phyloP scores from a whole-genome alignment of 2,888 invertebrate genomes.

The Mycalesis mineus region DNA sequence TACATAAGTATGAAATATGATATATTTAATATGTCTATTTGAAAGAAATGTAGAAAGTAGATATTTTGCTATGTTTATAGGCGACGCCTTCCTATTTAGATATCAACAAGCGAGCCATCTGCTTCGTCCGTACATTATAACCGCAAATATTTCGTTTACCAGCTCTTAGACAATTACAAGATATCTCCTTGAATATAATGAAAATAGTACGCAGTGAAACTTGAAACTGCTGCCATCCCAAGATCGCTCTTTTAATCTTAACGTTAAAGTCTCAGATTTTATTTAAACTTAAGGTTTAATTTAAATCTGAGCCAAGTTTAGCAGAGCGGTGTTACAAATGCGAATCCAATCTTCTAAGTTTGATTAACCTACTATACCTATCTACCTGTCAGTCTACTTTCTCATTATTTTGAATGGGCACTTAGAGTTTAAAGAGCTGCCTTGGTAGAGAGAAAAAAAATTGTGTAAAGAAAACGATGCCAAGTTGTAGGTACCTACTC shows the following conservation, averaged over 20 bases:
- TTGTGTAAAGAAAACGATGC: too few species aligned
- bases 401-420: neutral
- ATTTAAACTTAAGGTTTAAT: slow-evolving; percentile 1
- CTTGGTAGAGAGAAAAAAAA: too few species aligned
- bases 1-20: too few species aligned
- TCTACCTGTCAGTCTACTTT: neutral
- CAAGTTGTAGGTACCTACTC: too few species aligned
- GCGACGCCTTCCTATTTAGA: too few species aligned
- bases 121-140: too few species aligned
- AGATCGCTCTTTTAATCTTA: neutral
- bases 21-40: too few species aligned
- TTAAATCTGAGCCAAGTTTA: neutral
- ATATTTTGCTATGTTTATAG: too few species aligned
- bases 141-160: neutral
- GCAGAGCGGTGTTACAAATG: neutral
- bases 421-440: too few species aligned
- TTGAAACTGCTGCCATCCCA: neutral
- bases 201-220: neutral
- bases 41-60: too few species aligned
- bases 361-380: neutral
- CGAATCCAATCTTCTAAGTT: slow-evolving; percentile 6
- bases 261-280: neutral
- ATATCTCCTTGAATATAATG: neutral
- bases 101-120: too few species aligned
- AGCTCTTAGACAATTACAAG: neutral